These are phyloP conservation scores for Trichomalopsis sarcophagae DNA, from an alignment of 1,140 invertebrate species.

Conservation along the genomic window DNA sequence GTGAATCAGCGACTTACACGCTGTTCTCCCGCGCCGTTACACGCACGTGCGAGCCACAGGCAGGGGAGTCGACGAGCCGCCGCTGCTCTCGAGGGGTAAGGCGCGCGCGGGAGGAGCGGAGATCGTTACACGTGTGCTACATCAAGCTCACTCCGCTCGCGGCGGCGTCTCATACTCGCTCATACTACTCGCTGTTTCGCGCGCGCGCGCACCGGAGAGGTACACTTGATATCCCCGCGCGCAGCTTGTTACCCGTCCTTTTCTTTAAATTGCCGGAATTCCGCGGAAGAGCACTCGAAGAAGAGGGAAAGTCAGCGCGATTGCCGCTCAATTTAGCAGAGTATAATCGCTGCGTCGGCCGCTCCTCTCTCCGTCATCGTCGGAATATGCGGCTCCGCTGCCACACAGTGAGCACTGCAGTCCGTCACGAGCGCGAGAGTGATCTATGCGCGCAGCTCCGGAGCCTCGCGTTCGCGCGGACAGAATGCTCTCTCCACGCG, in stretches of 20 bases:
- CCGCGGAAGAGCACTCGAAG: too few species aligned
- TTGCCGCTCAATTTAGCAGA: neutral
- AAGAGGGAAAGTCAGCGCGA: too few species aligned
- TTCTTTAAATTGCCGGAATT: neutral
- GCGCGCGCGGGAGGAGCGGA: neutral
- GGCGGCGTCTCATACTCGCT: neutral
- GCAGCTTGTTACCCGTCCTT: neutral
- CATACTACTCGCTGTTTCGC: neutral
- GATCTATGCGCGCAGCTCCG: slow-evolving; percentile 62
- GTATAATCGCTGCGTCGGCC: neutral
- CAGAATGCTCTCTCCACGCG: slow-evolving; percentile 53
- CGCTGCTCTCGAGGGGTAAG: too few species aligned
- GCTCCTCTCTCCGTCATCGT: neutral
- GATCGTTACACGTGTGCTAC: slow-evolving; percentile 50
- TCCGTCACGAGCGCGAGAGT: slow-evolving; percentile 59
- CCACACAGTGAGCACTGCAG: slow-evolving; percentile 24
- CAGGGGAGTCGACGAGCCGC: neutral
- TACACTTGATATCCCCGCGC: too few species aligned
- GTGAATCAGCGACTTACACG: slow-evolving; percentile 62
- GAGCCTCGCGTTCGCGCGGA: slow-evolving; percentile 57
- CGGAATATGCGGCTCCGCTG: neutral
- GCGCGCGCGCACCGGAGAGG: too few species aligned
- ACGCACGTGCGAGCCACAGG: slow-evolving; percentile 53
- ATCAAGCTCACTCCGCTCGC: neutral
- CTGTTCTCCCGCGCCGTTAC: slow-evolving; percentile 59